Evolutionary conservation across 2,113 vertebrate species (phyloP).

Genomic region (Anolis carolinensis): DNA sequence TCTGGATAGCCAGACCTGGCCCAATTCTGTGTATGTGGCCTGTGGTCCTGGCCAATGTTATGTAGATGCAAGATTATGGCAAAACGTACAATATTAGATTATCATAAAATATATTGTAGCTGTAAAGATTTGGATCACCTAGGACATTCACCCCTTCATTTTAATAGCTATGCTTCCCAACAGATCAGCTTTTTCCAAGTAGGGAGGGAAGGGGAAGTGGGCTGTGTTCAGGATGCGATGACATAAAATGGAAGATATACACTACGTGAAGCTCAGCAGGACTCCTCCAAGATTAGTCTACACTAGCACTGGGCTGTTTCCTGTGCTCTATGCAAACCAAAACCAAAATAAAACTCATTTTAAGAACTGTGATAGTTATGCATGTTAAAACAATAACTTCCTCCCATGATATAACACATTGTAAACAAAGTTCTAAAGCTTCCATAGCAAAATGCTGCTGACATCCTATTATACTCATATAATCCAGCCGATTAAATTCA

Average conservation of each 20-base stretch:
- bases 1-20: too few relatives aligned
- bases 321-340: conserved; percentile 51
- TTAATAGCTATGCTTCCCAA: not conserved
- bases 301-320: conserved; percentile 52
- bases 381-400: conserved; percentile 45
- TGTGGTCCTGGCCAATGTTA: not conserved
- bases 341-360: conserved; percentile 22
- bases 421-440: conserved; percentile 64
- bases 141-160: not conserved
- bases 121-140: not conserved
- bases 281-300: conserved; percentile 60
- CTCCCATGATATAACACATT: conserved; percentile 48
- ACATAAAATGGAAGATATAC: conserved; percentile 36
- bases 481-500: conserved; percentile 73
- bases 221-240: conserved; percentile 28
- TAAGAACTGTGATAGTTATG: conserved; percentile 12
- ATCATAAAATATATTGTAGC: not conserved
- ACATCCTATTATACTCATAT: conserved; percentile 51
- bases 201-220: conserved; percentile 21
- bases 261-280: conserved; percentile 47
- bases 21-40: too few relatives aligned
- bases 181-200: not conserved
- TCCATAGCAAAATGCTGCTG: conserved; percentile 52
- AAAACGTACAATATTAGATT: not conserved
- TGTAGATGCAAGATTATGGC: not conserved